Evolutionary conservation across 2,113 vertebrate genomes (phyloP), one percentile per base, ranked within the genome.

Genomic region (Hylia prasina): DNA sequence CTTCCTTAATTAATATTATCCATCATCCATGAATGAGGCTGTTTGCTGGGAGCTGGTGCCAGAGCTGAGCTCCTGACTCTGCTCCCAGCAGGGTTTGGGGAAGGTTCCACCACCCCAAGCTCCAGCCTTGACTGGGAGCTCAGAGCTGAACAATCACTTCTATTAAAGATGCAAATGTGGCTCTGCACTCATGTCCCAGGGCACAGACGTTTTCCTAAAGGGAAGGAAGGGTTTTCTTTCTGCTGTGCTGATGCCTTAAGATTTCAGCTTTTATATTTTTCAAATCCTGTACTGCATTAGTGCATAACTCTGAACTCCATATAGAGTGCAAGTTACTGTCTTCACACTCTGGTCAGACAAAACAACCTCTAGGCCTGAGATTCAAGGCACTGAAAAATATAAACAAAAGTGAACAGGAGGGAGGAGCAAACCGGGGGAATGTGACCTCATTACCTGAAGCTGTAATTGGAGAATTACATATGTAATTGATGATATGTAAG

Each of bases 321-420:
- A 13, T 40, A 4, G 11, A 50, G 57, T 10, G 5, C 22, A 17
- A 9, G 8, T 13, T 21, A 20, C 6, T 27, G 7, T 16, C 25
- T 17, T 57, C 75, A 63, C 10, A 8, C 22, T n/a, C 51, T 63
- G 47, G 47, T 28, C 45, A 22, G 45, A n/a, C 30, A n/a, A 28
- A 63, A 17, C 30, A 21, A 63, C 42, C 2, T n/a, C 57, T 13
- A 1, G 17, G 6, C 35, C 35, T 50, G 45, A n/a, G 5, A 27
- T 2, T 2, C 37, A 63, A 63, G 58, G 16, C 9, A 30, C 35
- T 2, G 2, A 50, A 40, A 50, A 33, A 2, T 16, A 27, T 0
- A 27, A 77, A 63, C 22, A 61, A 16, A 40, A 61, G 8, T 20
- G 10, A 40, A 21, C 8, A 40, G 6, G 4, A 28, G 30, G 5